Percentiles rank a stretch among this genome's conserved stretches.
Conservation (phyloP, 1,140 invertebrate genomes). For the Rhyzopertha dominica region DNA sequence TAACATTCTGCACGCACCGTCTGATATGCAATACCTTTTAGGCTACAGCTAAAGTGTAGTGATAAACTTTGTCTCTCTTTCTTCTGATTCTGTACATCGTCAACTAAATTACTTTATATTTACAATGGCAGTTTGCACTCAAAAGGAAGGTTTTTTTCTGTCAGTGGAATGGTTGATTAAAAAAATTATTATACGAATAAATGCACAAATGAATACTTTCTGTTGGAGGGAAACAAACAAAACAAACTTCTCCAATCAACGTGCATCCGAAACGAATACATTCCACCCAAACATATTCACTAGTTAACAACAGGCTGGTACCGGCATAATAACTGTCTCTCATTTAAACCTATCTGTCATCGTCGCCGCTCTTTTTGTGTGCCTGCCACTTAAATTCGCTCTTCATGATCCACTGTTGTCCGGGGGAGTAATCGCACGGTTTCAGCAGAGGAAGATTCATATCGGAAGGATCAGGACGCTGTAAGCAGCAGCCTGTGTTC, state of each 20-base stretch:
- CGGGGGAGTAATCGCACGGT: constrained; percentile 62
- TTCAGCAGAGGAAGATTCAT: constrained; percentile 65
- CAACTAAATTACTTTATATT: no score
- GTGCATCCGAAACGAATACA: constrained; percentile 6
- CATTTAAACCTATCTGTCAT: constrained; percentile 18
- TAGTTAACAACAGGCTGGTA: not conserved
- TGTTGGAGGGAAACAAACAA: not conserved
- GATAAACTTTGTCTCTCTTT: no score
- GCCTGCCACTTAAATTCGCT: constrained; percentile 94
- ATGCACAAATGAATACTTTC: not conserved
- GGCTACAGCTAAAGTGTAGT: no score
- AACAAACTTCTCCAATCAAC: not conserved
- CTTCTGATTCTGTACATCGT: no score
- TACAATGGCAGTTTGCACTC: no score
- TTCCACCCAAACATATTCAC: constrained; percentile 5
- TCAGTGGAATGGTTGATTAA: not conserved
- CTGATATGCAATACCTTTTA: no score
- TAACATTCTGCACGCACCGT: no score
- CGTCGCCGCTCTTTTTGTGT: no score
- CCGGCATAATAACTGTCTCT: not conserved
- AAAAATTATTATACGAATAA: not conserved
- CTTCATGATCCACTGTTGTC: constrained; percentile 94
- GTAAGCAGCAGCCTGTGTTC: constrained; percentile 87
- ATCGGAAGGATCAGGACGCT: constrained; percentile 68
- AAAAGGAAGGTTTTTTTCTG: no score